Evolutionary conservation across 1,140 invertebrate species (phyloP), one percentile per base, ranked within the genome.

Genomic region (Drepana arcuata): DNA sequence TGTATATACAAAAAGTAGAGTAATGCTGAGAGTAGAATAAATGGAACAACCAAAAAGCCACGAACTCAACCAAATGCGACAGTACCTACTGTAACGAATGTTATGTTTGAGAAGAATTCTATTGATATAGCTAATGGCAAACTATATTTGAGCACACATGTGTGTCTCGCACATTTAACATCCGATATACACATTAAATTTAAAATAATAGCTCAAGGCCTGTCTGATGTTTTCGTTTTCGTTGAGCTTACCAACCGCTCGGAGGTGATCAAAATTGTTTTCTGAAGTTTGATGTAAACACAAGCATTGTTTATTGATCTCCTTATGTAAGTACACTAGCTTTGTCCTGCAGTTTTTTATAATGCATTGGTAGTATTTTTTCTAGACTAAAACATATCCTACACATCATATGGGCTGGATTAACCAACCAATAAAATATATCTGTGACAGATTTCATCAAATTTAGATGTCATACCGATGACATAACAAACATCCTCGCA

Each of bases 121-220:
- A n/a, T n/a, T n/a, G n/a, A n/a, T n/a, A n/a, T n/a, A n/a, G n/a
- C 18, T 5, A 5, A 9, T 21, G 18, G 4, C 18, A 21, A 9
- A 21, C 4, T 5, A 4, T 9, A 14, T 32, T 14, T 32, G 26
- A 23, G 9, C 32, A 25, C 44, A 48, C 41, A 34, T 50, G 47
- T 48, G 36, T 34, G 37, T 45, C 35, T 21, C 41, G 34, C 18
- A 24, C 30, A 41, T 41, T 60, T 56, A 51, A 48, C 63, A 57
- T 55, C 64, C 65, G 56, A 67, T 57, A 45, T 69, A 64, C 54
- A 66, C 61, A 74, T 69, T 71, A 71, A 74, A 74, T 69, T 69
- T 64, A 71, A 69, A n/a, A 71, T 67, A 69, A 74, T 71, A 55
- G 70, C 65, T 53, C 70, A 74, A 74, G 70, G 70, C 54, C 47